phyloP scores from a whole-genome alignment of 2,113 vertebrate genomes.

The Motacilla alba region DNA sequence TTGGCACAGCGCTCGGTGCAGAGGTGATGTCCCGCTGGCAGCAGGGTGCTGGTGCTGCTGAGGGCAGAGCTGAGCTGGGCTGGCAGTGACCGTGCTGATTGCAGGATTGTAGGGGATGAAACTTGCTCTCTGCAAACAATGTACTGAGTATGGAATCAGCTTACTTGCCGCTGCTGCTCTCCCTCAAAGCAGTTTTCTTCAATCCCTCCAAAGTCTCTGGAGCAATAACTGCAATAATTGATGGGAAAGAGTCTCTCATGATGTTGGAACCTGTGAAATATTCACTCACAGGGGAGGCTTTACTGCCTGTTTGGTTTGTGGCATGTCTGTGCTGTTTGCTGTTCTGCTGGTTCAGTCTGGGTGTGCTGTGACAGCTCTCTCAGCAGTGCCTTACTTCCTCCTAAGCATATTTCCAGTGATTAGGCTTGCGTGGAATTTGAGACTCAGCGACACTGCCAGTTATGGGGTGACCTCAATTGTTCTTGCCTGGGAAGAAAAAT shows the following conservation, averaged over 20 bases:
- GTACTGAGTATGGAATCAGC: not conserved
- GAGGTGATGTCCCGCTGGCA: not conserved
- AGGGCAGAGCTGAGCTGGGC: slow-evolving; percentile 12
- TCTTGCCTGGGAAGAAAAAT: not conserved
- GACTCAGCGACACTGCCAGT: fast-evolving
- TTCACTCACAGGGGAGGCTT: not conserved
- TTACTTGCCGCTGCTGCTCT: not conserved
- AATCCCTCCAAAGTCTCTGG: not conserved
- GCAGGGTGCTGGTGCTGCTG: not conserved
- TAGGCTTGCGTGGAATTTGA: not conserved
- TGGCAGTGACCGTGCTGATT: fast-evolving
- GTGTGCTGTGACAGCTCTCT: not conserved
- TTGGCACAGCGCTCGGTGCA: not conserved
- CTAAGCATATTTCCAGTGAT: not conserved
- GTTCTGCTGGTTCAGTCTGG: not conserved
- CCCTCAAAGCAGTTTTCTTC: not conserved
- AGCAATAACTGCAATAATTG: not conserved
- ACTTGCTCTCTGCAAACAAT: not conserved
- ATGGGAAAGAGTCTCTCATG: not conserved
- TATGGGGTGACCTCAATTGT: not conserved
- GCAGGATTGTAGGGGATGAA: not conserved
- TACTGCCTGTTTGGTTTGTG: not conserved
- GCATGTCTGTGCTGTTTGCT: not conserved
- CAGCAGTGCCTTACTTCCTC: not conserved
- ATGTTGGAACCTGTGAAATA: not conserved